Conservation (phyloP, 2,888 invertebrate genomes). For the Metopia argyrocephala region DNA sequence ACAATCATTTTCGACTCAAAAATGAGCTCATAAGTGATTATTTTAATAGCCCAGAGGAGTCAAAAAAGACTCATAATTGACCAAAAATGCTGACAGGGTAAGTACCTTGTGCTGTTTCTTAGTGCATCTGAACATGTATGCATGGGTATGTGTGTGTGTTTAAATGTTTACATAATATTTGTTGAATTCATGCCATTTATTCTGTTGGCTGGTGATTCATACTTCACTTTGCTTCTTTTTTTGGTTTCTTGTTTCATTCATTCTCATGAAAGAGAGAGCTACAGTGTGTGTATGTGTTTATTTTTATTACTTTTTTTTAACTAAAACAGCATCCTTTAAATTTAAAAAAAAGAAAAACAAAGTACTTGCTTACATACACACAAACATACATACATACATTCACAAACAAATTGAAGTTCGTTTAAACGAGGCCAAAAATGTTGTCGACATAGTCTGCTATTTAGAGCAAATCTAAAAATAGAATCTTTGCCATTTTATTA, state of each 20-base stretch:
- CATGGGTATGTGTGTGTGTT: not conserved
- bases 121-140: not conserved
- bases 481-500: constrained; percentile 48
- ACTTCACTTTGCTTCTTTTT: constrained; percentile 1
- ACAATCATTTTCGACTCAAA: no score
- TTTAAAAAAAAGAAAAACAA: not conserved
- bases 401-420: constrained; percentile 26
- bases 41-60: no score
- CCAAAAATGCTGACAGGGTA: no score
- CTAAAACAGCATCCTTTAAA: constrained; percentile 43
- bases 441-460: constrained; percentile 40
- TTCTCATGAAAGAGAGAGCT: constrained; percentile 31
- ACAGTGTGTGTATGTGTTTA: constrained; percentile 12
- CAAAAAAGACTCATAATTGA: no score
- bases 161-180: constrained; percentile 30
- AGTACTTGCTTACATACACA: not conserved
- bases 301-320: constrained; percentile 34
- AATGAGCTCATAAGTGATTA: no score
- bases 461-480: constrained; percentile 57
- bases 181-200: constrained; percentile 42
- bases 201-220: constrained; percentile 46
- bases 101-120: constrained; percentile 26
- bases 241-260: constrained; percentile 33
- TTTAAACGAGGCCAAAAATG: constrained; percentile 5
- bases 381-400: not conserved